A percentile compares a stretch with the other conserved stretches of the same genome.
Conservation (phyloP, 2,113 vertebrate genomes). For the Strigops habroptila region DNA sequence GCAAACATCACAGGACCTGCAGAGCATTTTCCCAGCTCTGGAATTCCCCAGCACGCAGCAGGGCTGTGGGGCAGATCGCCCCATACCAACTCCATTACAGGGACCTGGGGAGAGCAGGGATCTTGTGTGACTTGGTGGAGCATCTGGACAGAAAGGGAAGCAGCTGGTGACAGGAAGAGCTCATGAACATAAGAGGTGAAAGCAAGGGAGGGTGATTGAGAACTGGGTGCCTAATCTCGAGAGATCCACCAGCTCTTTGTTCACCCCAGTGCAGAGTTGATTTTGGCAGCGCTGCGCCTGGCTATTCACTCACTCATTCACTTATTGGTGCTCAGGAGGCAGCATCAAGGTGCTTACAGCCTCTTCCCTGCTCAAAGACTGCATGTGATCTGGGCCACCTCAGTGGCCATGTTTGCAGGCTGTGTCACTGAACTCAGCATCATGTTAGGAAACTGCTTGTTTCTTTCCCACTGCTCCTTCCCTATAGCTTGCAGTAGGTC, state of each 20-base stretch:
- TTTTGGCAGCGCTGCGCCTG: background rate
- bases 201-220: background rate
- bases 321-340: background rate
- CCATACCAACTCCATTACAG: fast-evolving
- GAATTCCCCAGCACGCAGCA: background rate
- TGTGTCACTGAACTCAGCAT: background rate
- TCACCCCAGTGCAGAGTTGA: background rate
- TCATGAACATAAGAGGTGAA: background rate
- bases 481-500: background rate
- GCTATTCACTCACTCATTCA: background rate
- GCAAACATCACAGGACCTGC: background rate
- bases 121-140: background rate
- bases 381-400: background rate
- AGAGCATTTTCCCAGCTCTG: background rate
- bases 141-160: background rate
- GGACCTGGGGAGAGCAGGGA: background rate
- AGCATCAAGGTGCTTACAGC: background rate
- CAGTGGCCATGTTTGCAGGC: background rate
- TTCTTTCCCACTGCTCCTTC: fast-evolving
- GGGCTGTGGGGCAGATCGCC: background rate
- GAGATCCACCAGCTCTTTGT: background rate
- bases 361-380: background rate
- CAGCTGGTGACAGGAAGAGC: background rate
- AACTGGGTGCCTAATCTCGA: background rate
- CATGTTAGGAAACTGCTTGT: fast-evolving